Evolutionary conservation across 2,888 invertebrate species (phyloP).

Genomic region (Aproaerema taeniolella): DNA sequence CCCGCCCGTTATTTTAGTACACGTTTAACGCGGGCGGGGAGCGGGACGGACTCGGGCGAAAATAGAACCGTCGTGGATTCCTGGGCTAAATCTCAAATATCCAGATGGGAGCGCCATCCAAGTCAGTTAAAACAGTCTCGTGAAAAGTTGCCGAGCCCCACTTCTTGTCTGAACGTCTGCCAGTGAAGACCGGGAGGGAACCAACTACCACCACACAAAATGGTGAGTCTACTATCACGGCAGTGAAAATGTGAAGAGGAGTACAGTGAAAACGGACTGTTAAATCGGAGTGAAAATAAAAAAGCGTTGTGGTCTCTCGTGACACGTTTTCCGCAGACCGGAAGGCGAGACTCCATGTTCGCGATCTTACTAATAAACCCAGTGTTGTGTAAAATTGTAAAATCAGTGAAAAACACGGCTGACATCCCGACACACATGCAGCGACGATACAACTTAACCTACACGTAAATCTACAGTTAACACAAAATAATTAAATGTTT

Average conservation of each 20-base stretch:
- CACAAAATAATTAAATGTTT: constrained; percentile 64
- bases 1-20: constrained; percentile 31
- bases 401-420: constrained; percentile 38
- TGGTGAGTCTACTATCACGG: constrained; percentile 77
- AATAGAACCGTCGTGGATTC: constrained; percentile 76
- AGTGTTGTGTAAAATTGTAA: constrained; percentile 63
- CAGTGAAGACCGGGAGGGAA: constrained; percentile 83
- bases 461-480: constrained; percentile 36
- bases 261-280: constrained; percentile 65
- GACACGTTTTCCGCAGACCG: constrained; percentile 61
- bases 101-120: constrained; percentile 83
- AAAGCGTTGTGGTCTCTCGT: constrained; percentile 43
- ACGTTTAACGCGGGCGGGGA: constrained; percentile 45
- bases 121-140: constrained; percentile 84
- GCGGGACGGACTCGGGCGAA: constrained; percentile 60
- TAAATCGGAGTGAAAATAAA: constrained; percentile 49
- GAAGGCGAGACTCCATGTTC: constrained; percentile 43
- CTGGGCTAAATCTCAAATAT: constrained; percentile 81
- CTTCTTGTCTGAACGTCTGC: constrained; percentile 87
- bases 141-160: constrained; percentile 83
- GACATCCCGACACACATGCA: constrained; percentile 34
- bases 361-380: constrained; percentile 27
- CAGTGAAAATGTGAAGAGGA: constrained; percentile 69
- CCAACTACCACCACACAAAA: constrained; percentile 81
- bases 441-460: constrained; percentile 36